phyloP scores from a whole-genome alignment of 2,888 invertebrate genomes.

The Ochropleura plecta region DNA sequence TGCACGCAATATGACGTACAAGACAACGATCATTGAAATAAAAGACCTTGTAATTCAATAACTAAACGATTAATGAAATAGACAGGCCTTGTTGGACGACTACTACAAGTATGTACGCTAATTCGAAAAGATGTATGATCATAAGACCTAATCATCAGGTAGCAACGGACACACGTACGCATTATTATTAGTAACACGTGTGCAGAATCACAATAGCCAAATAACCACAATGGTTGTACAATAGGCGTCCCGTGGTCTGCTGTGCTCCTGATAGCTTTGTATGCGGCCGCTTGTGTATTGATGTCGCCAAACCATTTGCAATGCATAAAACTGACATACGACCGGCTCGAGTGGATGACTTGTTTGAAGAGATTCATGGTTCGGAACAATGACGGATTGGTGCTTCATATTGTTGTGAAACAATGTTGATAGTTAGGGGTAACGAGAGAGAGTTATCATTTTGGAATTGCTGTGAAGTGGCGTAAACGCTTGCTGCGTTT shows the following conservation, averaged over 20 bases:
- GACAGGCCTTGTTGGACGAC: slow-evolving; percentile 9
- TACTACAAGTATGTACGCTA: neutral
- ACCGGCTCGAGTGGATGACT: slow-evolving; percentile 34
- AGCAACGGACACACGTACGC: slow-evolving; percentile 40
- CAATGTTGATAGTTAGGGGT: neutral
- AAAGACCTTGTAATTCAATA: neutral
- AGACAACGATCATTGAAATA: neutral
- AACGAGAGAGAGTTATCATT: neutral
- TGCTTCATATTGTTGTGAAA: neutral
- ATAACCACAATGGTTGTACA: slow-evolving; percentile 66
- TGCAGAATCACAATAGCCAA: slow-evolving; percentile 60
- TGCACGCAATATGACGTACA: too few relatives aligned
- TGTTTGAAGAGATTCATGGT: slow-evolving; percentile 26
- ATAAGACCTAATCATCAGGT: slow-evolving; percentile 28
- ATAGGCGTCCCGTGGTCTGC: slow-evolving; percentile 67
- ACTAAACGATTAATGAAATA: slow-evolving; percentile 1
- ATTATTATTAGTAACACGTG: slow-evolving; percentile 59
- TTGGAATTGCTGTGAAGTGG: too few relatives aligned
- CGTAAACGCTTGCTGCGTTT: too few relatives aligned
- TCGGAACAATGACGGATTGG: slow-evolving; percentile 26
- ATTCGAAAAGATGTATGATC: slow-evolving; percentile 24
- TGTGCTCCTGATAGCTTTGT: slow-evolving; percentile 71
- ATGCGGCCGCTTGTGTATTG: slow-evolving; percentile 63
- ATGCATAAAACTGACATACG: slow-evolving; percentile 59
- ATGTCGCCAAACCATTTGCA: slow-evolving; percentile 63